Evolutionary conservation across 2,113 vertebrate species (phyloP).

Genomic region (Poecilia latipinna): DNA sequence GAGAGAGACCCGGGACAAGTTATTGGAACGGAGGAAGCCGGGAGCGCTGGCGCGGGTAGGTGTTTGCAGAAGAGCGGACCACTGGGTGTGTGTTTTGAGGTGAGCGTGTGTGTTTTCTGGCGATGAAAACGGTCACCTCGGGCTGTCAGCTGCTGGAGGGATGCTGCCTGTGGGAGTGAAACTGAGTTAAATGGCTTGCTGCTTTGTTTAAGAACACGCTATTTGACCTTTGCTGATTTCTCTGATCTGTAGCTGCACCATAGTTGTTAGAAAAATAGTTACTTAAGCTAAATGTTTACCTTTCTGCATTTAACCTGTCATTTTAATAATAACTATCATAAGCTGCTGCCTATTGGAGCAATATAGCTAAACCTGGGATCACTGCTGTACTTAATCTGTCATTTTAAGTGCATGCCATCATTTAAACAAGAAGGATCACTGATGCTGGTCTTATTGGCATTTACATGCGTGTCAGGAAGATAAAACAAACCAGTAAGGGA

Average conservation of each 20-base stretch:
- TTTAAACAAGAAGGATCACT: slow-evolving; percentile 3
- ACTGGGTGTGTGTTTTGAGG: background rate
- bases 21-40: background rate
- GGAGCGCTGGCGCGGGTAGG: slow-evolving; percentile 42
- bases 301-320: background rate
- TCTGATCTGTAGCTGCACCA: too few species aligned
- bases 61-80: background rate
- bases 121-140: background rate
- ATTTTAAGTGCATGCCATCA: slow-evolving; percentile 8
- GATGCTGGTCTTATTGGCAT: slow-evolving; percentile 8
- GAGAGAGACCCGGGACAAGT: slow-evolving; percentile 19
- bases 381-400: background rate
- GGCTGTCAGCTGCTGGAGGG: slow-evolving; percentile 9
- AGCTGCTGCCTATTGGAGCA: background rate
- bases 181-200: slow-evolving; percentile 4
- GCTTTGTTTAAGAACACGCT: background rate
- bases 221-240: slow-evolving; percentile 15
- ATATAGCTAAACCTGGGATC: background rate
- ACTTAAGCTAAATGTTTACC: background rate
- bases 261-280: too few species aligned
- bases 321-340: background rate
- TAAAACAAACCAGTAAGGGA: background rate
- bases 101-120: background rate
- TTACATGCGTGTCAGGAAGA: background rate
- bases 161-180: slow-evolving; percentile 9